These are phyloP conservation scores for Sebastes aleutianus DNA, from an alignment of 2,797 vertebrate species.

Conservation along the genomic window DNA sequence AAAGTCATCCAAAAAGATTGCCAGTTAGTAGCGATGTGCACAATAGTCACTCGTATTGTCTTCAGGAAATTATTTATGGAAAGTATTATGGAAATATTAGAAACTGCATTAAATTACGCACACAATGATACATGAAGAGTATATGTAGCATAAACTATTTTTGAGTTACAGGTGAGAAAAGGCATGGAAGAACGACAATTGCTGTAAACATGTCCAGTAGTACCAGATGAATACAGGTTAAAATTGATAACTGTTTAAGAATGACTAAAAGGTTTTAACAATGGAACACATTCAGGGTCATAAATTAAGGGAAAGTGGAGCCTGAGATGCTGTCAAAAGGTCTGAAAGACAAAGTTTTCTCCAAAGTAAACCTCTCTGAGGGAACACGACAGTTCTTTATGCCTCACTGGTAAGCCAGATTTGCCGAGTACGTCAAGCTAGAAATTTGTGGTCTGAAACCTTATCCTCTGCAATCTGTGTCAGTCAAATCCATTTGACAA, in stretches of 20 bases:
- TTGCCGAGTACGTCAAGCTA: slow-evolving; percentile 76
- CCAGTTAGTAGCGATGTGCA: neutral
- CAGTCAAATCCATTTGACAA: slow-evolving; percentile 80
- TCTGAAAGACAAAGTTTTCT: slow-evolving; percentile 72
- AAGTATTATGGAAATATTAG: neutral
- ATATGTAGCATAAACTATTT: neutral
- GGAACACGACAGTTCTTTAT: slow-evolving; percentile 76
- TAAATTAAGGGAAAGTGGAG: slow-evolving; percentile 48
- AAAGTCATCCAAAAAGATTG: neutral
- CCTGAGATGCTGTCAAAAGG: slow-evolving; percentile 56
- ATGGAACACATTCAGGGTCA: slow-evolving; percentile 1
- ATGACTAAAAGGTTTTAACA: neutral
- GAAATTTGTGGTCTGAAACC: slow-evolving; percentile 80
- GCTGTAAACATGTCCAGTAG: neutral
- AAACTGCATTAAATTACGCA: neutral
- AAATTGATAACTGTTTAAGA: neutral
- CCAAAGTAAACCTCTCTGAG: slow-evolving; percentile 66
- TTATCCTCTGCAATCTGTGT: slow-evolving; percentile 84
- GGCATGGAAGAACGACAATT: neutral
- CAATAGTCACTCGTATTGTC: neutral
- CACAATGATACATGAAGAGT: no score
- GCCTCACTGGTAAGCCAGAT: slow-evolving; percentile 84
- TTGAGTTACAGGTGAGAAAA: neutral
- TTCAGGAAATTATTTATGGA: neutral
- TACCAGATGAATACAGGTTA: neutral